Percentiles rank a stretch among this genome's conserved stretches.
Conservation (phyloP, 2,797 vertebrate species). For the Sebastes taczanowskii region DNA sequence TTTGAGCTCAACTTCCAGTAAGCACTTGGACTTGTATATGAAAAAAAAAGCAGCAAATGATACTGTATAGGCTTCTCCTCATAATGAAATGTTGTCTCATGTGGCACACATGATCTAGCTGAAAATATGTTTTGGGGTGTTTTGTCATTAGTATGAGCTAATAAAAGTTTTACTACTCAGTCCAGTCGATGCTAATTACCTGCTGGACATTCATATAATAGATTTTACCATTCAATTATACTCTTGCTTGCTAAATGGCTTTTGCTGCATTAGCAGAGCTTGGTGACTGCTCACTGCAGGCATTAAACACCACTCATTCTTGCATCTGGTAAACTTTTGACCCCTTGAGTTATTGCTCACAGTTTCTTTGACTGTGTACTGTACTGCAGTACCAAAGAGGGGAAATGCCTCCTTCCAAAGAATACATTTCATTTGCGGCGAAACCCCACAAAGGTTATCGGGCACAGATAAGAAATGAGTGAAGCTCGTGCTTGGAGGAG, state of each 20-base stretch:
- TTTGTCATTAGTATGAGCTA: not conserved
- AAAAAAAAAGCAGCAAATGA: not conserved
- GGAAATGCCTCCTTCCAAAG: slow-evolving; percentile 30
- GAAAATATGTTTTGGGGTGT: not conserved
- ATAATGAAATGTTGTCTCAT: not conserved
- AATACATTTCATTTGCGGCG: slow-evolving; percentile 45
- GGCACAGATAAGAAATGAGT: slow-evolving; percentile 52
- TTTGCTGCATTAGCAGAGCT: slow-evolving; percentile 11
- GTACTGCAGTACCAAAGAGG: slow-evolving; percentile 12
- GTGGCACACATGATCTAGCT: not conserved
- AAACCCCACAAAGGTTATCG: slow-evolving; percentile 60
- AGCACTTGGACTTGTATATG: not conserved
- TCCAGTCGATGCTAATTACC: slow-evolving; percentile 7
- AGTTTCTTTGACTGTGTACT: slow-evolving; percentile 16
- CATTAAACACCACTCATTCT: slow-evolving; percentile 5
- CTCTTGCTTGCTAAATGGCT: slow-evolving; percentile 10
- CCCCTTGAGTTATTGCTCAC: slow-evolving; percentile 29
- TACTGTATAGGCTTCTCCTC: not conserved
- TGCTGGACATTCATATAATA: slow-evolving; percentile 3
- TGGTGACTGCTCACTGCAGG: not conserved
- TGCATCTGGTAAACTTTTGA: slow-evolving; percentile 36
- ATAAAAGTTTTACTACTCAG: slow-evolving; percentile 2
- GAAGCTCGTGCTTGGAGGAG: slow-evolving; percentile 37
- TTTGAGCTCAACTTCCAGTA: not conserved
- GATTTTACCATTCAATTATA: slow-evolving; percentile 27